phyloP scores from a whole-genome alignment of 2,113 vertebrate species.

The Ceyx cyanopectus region DNA sequence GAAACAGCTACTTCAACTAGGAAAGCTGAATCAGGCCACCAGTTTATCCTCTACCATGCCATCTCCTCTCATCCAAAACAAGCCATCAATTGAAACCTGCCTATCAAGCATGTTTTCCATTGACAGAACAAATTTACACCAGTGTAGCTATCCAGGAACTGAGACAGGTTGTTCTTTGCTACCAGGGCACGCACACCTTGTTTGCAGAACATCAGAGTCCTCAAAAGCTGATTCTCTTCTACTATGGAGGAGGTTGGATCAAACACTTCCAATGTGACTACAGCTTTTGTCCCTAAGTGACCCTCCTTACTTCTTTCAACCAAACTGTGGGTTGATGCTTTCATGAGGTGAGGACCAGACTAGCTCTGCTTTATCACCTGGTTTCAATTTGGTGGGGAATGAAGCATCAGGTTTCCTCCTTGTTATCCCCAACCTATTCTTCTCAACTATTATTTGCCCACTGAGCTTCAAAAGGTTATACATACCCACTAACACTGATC shows the following conservation, averaged over 20 bases:
- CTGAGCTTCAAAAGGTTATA: background rate
- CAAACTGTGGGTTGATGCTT: background rate
- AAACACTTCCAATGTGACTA: background rate
- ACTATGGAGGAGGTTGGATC: background rate
- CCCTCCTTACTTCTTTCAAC: background rate
- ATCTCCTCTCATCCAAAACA: background rate
- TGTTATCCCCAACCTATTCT: accelerated
- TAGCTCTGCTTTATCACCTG: background rate
- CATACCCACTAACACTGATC: background rate
- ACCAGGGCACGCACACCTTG: background rate
- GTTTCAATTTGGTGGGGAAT: background rate
- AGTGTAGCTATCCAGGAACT: background rate
- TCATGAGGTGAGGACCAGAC: background rate
- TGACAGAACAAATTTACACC: accelerated
- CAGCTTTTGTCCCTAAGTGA: background rate
- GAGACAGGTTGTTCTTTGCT: background rate
- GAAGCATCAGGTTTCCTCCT: background rate
- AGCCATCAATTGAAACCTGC: accelerated
- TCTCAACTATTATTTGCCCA: background rate
- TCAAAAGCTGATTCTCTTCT: background rate
- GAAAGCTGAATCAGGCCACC: background rate
- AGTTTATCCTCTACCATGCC: background rate
- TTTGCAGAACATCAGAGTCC: background rate
- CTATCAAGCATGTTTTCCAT: accelerated
- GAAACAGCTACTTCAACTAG: background rate